Evolutionary conservation across 35 echinoderm and acorn worm genomes (phyloP).

Genomic region (Diadema setosum): DNA sequence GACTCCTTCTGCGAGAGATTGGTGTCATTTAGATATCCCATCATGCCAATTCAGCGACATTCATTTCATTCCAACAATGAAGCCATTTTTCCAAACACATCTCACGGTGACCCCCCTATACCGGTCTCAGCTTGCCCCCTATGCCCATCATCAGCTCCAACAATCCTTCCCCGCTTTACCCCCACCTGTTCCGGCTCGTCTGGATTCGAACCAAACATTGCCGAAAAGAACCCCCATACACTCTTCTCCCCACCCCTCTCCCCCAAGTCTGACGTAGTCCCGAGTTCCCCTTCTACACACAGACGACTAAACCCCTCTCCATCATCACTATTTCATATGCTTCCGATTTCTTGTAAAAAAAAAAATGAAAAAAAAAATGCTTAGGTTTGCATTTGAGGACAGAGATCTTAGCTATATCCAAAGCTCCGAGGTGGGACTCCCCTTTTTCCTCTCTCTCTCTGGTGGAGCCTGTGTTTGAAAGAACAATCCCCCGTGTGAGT

Average conservation of each 20-base stretch:
- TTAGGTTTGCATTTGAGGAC: not conserved
- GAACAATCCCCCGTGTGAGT: slow-evolving; percentile 16
- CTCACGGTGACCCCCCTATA: not conserved
- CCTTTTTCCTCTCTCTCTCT: not conserved
- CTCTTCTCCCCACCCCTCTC: too few species aligned
- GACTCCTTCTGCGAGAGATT: too few species aligned
- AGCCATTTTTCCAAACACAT: too few species aligned
- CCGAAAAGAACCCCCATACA: too few species aligned
- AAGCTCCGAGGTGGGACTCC: not conserved
- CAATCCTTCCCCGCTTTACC: not conserved
- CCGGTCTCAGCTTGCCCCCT: not conserved
- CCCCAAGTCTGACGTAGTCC: not conserved
- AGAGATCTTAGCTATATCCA: not conserved
- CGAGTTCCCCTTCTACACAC: not conserved
- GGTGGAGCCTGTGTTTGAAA: not conserved
- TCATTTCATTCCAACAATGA: too few species aligned
- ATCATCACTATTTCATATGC: slow-evolving; percentile 5
- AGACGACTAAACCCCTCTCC: not conserved
- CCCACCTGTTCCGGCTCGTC: not conserved
- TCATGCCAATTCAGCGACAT: too few species aligned
- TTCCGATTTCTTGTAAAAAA: not conserved
- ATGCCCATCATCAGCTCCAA: not conserved
- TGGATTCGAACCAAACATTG: not conserved
- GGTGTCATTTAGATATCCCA: too few species aligned
- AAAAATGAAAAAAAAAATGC: not conserved